These are phyloP conservation scores for Gila orcuttii DNA, from an alignment of 2,113 vertebrate genomes.

Conservation along the genomic window DNA sequence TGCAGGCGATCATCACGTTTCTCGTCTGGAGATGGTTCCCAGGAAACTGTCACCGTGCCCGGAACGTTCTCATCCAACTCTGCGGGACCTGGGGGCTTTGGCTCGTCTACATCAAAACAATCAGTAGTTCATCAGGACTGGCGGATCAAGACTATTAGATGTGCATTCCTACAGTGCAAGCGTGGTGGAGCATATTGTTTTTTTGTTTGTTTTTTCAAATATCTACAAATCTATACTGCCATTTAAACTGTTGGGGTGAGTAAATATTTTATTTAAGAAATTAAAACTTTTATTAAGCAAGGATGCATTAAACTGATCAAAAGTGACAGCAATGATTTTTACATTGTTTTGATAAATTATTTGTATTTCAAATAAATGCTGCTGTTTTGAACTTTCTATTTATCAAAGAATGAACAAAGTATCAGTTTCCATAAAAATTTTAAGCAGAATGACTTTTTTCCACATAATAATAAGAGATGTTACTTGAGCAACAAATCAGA, in stretches of 20 bases:
- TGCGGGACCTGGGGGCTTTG: conserved; percentile 83
- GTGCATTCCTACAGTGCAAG: not conserved
- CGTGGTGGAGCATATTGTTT: not conserved
- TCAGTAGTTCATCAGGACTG: not conserved
- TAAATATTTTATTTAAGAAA: not conserved
- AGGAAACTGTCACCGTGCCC: conserved; percentile 85
- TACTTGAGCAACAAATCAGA: not conserved
- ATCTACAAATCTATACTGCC: not conserved
- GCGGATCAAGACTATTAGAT: not conserved
- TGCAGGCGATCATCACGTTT: conserved; percentile 77
- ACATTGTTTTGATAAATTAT: not conserved
- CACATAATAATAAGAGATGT: not conserved
- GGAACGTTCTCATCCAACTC: conserved; percentile 84
- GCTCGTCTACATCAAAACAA: conserved; percentile 75
- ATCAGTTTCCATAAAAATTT: not conserved
- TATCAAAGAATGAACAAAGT: not conserved
- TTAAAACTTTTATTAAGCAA: not conserved
- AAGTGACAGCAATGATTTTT: not conserved
- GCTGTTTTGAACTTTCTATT: not conserved
- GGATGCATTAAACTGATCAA: not conserved
- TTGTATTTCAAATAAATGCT: too few relatives aligned
- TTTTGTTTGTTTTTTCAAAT: not conserved
- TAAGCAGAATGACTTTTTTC: not conserved
- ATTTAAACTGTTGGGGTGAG: not conserved
- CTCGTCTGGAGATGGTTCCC: conserved; percentile 86